Conservation (phyloP, 2,113 vertebrate genomes). For the Reinhardtius hippoglossoides region DNA sequence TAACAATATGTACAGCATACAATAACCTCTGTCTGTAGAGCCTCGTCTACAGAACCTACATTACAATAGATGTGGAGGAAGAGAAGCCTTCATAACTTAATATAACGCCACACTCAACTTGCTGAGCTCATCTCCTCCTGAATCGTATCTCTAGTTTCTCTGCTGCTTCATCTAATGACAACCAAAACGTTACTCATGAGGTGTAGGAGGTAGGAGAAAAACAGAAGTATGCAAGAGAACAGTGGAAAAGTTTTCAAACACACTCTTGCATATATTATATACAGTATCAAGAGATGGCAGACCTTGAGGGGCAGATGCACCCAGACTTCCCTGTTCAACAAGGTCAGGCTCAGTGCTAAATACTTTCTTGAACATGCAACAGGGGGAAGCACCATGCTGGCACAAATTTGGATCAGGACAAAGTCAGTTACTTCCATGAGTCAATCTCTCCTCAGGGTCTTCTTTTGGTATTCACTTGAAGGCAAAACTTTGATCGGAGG, state of each 20-base stretch:
- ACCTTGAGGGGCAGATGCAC: conserved; percentile 18
- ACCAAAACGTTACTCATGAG: conserved; percentile 19
- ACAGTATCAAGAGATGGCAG: conserved; percentile 6
- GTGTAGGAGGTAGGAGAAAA: conserved; percentile 12
- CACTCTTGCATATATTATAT: conserved; percentile 8
- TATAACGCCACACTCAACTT: no score
- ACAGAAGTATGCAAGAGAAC: conserved; percentile 13
- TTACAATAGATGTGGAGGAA: conserved; percentile 14
- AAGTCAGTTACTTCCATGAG: conserved; percentile 36
- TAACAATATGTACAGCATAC: not conserved
- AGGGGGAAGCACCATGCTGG: not conserved
- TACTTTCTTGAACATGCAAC: conserved; percentile 27
- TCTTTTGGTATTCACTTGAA: conserved; percentile 29
- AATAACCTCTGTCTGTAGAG: not conserved
- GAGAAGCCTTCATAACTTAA: conserved; percentile 11
- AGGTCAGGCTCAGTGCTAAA: conserved; percentile 47
- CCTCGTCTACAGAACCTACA: not conserved
- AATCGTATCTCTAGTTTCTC: conserved; percentile 12
- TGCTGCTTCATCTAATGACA: conserved; percentile 24
- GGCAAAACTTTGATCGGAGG: not conserved
- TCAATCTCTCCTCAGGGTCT: conserved; percentile 25
- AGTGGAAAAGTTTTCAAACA: conserved; percentile 11
- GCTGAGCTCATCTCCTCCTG: no score
- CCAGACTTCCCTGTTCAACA: conserved; percentile 19
- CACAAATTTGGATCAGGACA: conserved; percentile 23